phyloP scores from a whole-genome alignment of 2,797 vertebrate species.

The Lepilemur ruficaudatus region DNA sequence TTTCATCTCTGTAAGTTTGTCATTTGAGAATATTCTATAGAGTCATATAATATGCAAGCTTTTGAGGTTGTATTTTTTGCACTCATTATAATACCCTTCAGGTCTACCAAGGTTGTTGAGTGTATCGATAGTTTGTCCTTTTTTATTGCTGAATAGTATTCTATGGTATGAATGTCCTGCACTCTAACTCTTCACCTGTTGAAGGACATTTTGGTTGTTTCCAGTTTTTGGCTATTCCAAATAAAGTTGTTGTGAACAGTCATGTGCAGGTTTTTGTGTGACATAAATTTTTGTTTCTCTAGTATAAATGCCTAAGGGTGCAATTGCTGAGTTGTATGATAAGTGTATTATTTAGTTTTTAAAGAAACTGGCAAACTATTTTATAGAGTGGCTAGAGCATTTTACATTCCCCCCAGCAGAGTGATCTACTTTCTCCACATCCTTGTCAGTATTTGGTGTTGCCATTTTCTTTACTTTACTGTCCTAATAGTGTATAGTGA shows the following conservation, averaged over 20 bases:
- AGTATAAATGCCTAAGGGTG: neutral
- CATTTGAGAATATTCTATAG: constrained; percentile 3
- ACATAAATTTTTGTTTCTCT: neutral
- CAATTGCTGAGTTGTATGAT: neutral
- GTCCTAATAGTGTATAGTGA: neutral
- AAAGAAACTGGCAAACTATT: neutral
- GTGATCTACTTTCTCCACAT: neutral
- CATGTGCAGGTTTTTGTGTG: neutral
- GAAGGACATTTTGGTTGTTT: neutral
- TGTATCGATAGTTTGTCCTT: neutral
- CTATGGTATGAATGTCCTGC: neutral
- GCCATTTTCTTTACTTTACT: neutral
- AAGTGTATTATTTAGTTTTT: neutral
- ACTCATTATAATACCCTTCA: neutral
- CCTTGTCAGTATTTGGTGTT: neutral
- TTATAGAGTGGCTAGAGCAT: neutral
- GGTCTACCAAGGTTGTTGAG: neutral
- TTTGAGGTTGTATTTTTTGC: neutral
- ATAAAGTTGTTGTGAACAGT: neutral
- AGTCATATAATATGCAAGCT: neutral
- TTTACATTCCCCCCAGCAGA: neutral
- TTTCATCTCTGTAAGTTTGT: neutral
- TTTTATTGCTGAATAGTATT: neutral
- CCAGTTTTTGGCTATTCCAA: neutral
- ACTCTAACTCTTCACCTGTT: neutral